phyloP scores from a whole-genome alignment of 2,797 vertebrate genomes.

The Enoplosus armatus region DNA sequence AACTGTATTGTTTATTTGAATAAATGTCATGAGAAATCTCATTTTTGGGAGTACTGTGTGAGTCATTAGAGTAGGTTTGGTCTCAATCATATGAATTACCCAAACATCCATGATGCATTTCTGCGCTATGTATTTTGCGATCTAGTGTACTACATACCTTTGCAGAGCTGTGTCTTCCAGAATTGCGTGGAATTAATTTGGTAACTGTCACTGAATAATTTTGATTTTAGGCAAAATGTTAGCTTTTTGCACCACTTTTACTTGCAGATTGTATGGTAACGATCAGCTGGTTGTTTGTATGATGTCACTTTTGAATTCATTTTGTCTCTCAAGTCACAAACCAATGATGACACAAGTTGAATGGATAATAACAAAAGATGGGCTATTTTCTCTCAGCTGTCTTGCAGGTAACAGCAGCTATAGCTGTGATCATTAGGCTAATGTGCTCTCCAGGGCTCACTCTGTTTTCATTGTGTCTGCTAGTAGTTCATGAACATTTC shows the following conservation, averaged over 20 bases:
- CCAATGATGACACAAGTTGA: conserved; percentile 57
- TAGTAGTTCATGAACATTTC: conserved; percentile 79
- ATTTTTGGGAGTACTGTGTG: conserved; percentile 82
- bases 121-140: conserved; percentile 64
- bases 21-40: conserved; percentile 87
- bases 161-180: conserved; percentile 76
- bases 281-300: conserved; percentile 56
- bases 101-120: conserved; percentile 74
- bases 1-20: conserved; percentile 88
- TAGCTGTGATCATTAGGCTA: conserved; percentile 65
- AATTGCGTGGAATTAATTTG: conserved; percentile 59
- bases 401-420: conserved; percentile 61
- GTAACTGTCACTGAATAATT: conserved; percentile 39
- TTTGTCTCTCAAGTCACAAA: conserved; percentile 58
- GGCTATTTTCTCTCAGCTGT: conserved; percentile 61
- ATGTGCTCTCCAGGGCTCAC: conserved; percentile 71
- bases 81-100: conserved; percentile 63
- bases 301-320: conserved; percentile 59
- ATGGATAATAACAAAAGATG: conserved; percentile 60
- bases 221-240: conserved; percentile 41
- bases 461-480: conserved; percentile 77
- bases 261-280: conserved; percentile 60
- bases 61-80: conserved; percentile 81
- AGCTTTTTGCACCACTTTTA: conserved; percentile 51
- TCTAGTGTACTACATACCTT: conserved; percentile 66